Percentiles rank a stretch among this genome's conserved stretches.
These are phyloP conservation scores for Drepanosiphum platanoidis DNA, from an alignment of 2,888 invertebrate species.

Conservation along the genomic window DNA sequence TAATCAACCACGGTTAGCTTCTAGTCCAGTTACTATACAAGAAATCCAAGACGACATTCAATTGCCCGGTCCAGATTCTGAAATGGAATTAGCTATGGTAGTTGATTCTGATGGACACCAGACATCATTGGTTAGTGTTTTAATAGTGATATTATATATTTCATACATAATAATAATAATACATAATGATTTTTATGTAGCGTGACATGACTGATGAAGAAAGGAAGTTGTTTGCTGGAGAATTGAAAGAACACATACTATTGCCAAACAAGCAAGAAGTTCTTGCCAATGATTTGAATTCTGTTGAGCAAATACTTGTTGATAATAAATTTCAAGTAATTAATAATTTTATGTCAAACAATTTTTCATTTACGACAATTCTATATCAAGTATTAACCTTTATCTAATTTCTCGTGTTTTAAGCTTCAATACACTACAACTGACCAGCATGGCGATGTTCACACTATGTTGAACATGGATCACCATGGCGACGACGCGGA, in stretches of 20 bases:
- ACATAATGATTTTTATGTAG: slow-evolving; percentile 5
- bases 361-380: too few species aligned
- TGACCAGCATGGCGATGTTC: slow-evolving; percentile 63
- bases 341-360: neutral
- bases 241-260: slow-evolving; percentile 70
- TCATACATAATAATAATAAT: neutral
- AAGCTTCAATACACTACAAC: slow-evolving; percentile 66
- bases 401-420: slow-evolving; percentile 24
- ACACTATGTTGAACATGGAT: slow-evolving; percentile 59
- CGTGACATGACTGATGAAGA: slow-evolving; percentile 62
- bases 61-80: slow-evolving; percentile 67
- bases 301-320: slow-evolving; percentile 57
- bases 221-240: slow-evolving; percentile 70
- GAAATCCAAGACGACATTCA: slow-evolving; percentile 64
- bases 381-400: neutral
- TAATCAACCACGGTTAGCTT: slow-evolving; percentile 80
- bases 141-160: slow-evolving; percentile 48
- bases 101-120: slow-evolving; percentile 65
- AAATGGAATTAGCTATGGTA: slow-evolving; percentile 67
- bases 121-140: slow-evolving; percentile 63
- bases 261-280: slow-evolving; percentile 68
- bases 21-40: slow-evolving; percentile 65
- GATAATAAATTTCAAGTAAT: slow-evolving; percentile 58
- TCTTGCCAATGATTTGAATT: slow-evolving; percentile 43
- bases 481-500: slow-evolving; percentile 53